Evolutionary conservation across 2,888 invertebrate genomes (phyloP).

Genomic region (Phengaris arion): DNA sequence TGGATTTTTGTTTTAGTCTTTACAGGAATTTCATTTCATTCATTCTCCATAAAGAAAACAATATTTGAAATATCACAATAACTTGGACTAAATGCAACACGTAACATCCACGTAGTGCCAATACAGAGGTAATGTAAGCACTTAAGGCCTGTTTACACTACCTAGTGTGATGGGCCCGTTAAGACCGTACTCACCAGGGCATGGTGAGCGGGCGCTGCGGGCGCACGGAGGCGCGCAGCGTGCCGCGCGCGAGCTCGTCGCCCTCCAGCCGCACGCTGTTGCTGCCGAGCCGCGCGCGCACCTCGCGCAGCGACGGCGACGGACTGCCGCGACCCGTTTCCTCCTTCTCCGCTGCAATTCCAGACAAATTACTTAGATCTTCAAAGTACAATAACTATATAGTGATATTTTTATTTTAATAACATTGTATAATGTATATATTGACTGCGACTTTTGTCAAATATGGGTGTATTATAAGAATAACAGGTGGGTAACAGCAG

Average conservation of each 20-base stretch:
- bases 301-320: slow-evolving; percentile 83
- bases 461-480: not conserved
- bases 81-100: too few relatives aligned
- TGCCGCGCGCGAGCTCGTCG: slow-evolving; percentile 84
- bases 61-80: too few relatives aligned
- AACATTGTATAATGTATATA: too few relatives aligned
- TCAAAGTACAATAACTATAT: too few relatives aligned
- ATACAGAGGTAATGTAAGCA: too few relatives aligned
- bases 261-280: slow-evolving; percentile 83
- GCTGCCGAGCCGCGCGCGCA: slow-evolving; percentile 81
- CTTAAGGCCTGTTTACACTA: not conserved
- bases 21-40: too few relatives aligned
- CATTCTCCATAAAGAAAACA: too few relatives aligned
- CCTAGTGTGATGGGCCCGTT: not conserved
- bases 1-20: too few relatives aligned
- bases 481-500: not conserved
- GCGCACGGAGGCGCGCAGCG: slow-evolving; percentile 84
- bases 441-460: not conserved
- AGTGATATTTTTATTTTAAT: too few relatives aligned
- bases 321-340: slow-evolving; percentile 68
- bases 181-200: slow-evolving; percentile 52
- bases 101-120: too few relatives aligned
- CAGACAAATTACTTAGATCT: not conserved
- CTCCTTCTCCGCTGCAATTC: slow-evolving; percentile 79
- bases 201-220: slow-evolving; percentile 81